Conservation (phyloP, 1,140 invertebrate genomes). For the Drosophila albomicans region DNA sequence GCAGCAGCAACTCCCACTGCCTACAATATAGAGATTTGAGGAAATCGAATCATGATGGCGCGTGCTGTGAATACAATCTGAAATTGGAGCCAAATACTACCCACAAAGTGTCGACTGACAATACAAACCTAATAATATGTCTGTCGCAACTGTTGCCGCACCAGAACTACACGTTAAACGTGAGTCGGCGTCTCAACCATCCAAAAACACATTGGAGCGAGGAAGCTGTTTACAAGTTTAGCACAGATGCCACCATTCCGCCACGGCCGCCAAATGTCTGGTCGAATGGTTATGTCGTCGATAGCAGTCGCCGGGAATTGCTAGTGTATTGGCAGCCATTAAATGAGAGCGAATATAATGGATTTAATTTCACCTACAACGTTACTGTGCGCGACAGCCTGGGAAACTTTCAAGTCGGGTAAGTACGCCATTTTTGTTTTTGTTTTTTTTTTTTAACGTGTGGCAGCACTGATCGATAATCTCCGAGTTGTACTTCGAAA, state of each 20-base stretch:
- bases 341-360: conserved; percentile 18
- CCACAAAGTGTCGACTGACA: too few relatives aligned
- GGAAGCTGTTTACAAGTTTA: neutral
- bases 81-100: too few relatives aligned
- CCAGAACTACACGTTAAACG: neutral
- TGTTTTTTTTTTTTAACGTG: too few relatives aligned
- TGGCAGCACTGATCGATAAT: too few relatives aligned
- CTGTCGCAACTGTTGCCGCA: neutral
- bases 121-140: neutral
- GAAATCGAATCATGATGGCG: too few relatives aligned
- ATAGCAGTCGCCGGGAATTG: neutral
- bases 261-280: conserved; percentile 14
- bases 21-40: too few relatives aligned
- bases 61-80: too few relatives aligned
- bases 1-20: too few relatives aligned
- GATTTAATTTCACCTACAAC: conserved; percentile 15
- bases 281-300: conserved; percentile 5
- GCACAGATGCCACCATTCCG: neutral
- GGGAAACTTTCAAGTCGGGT: neutral
- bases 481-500: too few relatives aligned
- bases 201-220: neutral
- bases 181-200: neutral
- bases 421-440: conserved; percentile 5
- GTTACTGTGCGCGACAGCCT: neutral
- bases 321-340: conserved; percentile 49